A percentile compares a stretch with the other conserved stretches of the same genome.
These are phyloP conservation scores for Alfaro cultratus DNA, from an alignment of 2,797 vertebrate species.

Conservation along the genomic window DNA sequence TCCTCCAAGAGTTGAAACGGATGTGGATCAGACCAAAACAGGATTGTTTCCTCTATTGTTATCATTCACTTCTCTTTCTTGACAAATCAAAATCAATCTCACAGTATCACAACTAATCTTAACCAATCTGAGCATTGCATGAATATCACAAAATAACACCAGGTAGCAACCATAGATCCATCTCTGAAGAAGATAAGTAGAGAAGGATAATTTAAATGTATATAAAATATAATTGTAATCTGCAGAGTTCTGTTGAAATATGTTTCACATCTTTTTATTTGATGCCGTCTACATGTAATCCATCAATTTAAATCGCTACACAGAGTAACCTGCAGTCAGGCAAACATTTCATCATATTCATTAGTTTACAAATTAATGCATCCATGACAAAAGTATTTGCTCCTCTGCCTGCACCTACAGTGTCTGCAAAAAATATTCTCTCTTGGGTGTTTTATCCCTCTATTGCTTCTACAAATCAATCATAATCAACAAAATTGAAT, in stretches of 20 bases:
- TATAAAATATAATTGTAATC: background rate
- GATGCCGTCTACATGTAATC: background rate
- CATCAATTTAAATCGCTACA: too few relatives aligned
- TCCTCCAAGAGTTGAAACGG: conserved; percentile 67
- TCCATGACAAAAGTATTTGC: background rate
- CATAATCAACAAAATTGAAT: too few relatives aligned
- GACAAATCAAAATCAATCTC: background rate
- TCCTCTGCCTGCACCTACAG: background rate
- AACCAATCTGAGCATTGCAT: background rate
- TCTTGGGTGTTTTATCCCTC: too few relatives aligned
- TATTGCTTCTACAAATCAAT: too few relatives aligned
- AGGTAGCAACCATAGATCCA: background rate
- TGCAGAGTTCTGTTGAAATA: background rate
- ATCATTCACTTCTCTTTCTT: background rate
- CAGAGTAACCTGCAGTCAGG: background rate
- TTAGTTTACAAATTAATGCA: background rate
- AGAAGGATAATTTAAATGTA: background rate
- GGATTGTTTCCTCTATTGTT: background rate
- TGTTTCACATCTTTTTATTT: background rate
- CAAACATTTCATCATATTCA: background rate
- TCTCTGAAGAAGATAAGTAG: background rate
- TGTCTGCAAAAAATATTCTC: too few relatives aligned
- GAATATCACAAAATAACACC: background rate
- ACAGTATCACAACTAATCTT: background rate
- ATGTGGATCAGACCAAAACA: conserved; percentile 57